Evolutionary conservation across 1,140 invertebrate species (phyloP), one percentile per base, ranked within the genome.

Genomic region (Magallana angulata): DNA sequence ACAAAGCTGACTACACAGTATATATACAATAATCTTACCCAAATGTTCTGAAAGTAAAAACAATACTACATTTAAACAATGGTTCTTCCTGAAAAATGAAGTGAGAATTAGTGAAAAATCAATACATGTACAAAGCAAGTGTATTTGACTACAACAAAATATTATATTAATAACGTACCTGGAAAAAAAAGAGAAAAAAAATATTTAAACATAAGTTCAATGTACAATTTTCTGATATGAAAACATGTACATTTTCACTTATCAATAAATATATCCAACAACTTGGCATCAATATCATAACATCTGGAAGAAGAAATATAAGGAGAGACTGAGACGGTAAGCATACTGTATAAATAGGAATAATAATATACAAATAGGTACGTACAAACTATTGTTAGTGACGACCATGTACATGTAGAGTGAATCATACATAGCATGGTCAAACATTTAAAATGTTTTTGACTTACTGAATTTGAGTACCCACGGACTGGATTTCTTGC

Each of bases 391-490:
- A 76, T 30, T 11, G 24, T 76, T 76, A 76, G 24, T 30, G 11
- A 30, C 68, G 36, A 76, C 68, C 68, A 76, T 76, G 18, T 64
- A 64, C 60, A 12, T 36, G 36, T 76, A 76, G 68, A 30, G 68
- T 76, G 24, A 76, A 18, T 18, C 64, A 68, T 68, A 71, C 80
- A 88, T n/a, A 88, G 56, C 24, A 48, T 57, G 57, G 30, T 36
- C 58, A 88, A 71, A 88, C 59, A 88, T 85, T 59, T 85, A 85
- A 86, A 62, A 86, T 86, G 60, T 86, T 56, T 71, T 82, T 57
- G 87, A 92, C 90, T 93, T 95, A 98, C 97, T 97, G 97, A 91
- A 99, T 98, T 76, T 97, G 97, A 92, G 97, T 96, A 96, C 98
- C 98, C 71, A 99, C 96, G 88, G 96, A 96, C 94, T 98, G 98